These are phyloP conservation scores for Frankliniella fusca DNA, from an alignment of 2,888 invertebrate species.

Conservation along the genomic window DNA sequence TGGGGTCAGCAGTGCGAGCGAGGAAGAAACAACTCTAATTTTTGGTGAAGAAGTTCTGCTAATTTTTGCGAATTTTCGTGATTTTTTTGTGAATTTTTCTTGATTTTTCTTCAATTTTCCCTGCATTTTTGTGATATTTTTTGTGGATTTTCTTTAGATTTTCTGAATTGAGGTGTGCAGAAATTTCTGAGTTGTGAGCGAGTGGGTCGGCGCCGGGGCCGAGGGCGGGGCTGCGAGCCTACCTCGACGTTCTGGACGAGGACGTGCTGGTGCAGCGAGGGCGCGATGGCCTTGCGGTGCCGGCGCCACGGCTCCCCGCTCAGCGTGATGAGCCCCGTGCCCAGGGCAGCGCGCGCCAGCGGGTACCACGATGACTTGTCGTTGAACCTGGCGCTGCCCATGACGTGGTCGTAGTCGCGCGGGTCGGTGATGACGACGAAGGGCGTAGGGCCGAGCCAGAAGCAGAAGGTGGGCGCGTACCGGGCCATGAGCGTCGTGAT, in stretches of 20 bases:
- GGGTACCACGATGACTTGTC: conserved; percentile 18
- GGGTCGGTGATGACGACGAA: conserved; percentile 18
- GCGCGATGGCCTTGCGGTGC: conserved; percentile 3
- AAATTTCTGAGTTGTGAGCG: no score
- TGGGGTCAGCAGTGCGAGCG: not conserved
- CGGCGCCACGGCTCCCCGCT: conserved; percentile 1
- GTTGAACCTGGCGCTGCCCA: not conserved
- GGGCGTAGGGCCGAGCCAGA: conserved; percentile 10
- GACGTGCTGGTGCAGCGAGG: conserved; percentile 11
- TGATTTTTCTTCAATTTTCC: no score
- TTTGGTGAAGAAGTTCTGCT: no score
- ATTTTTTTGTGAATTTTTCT: no score
- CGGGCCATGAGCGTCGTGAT: not conserved
- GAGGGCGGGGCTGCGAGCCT: not conserved
- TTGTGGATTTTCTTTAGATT: not conserved
- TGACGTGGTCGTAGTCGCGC: not conserved
- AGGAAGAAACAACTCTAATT: no score
- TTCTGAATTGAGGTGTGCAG: no score
- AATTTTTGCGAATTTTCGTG: no score
- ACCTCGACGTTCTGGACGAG: conserved; percentile 20
- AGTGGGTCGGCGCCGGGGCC: no score
- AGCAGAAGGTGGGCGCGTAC: conserved; percentile 13
- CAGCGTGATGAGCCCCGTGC: conserved; percentile 13
- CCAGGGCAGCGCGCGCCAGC: not conserved
- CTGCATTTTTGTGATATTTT: no score